Evolutionary conservation across 1,140 invertebrate species (phyloP).

Genomic region (Ectropis grisescens): DNA sequence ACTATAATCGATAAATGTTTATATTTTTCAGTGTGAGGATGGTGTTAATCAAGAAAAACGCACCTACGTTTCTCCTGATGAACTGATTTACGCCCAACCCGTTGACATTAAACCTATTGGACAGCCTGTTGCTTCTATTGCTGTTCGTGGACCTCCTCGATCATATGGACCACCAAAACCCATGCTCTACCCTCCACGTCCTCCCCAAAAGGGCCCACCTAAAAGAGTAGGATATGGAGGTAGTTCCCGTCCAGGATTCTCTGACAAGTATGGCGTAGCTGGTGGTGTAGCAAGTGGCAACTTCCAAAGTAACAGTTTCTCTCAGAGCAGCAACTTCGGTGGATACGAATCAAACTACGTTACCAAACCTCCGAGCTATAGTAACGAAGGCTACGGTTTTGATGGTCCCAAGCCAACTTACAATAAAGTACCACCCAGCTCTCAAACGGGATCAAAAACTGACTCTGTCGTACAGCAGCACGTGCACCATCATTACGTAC

Average conservation of each 20-base stretch:
- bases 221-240: conserved; percentile 68
- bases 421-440: conserved; percentile 43
- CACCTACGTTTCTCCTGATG: conserved; percentile 78
- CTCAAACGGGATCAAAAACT: conserved; percentile 29
- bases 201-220: conserved; percentile 61
- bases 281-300: no score
- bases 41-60: conserved; percentile 76
- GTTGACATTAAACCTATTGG: conserved; percentile 87
- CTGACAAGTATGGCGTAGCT: conserved; percentile 54
- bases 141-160: conserved; percentile 74
- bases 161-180: conserved; percentile 78
- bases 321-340: conserved; percentile 39
- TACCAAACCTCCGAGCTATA: conserved; percentile 44
- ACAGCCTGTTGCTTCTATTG: conserved; percentile 80
- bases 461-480: conserved; percentile 79
- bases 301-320: conserved; percentile 53
- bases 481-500: conserved; percentile 87
- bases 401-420: conserved; percentile 48
- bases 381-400: conserved; percentile 42
- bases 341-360: conserved; percentile 43
- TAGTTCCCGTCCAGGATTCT: conserved; percentile 43
- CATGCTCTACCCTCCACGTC: conserved; percentile 58
- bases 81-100: conserved; percentile 85
- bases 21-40: conserved; percentile 75
- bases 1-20: conserved; percentile 5